Evolutionary conservation across 2,113 vertebrate species (phyloP).

Genomic region (Sinocyclocheilus grahami): DNA sequence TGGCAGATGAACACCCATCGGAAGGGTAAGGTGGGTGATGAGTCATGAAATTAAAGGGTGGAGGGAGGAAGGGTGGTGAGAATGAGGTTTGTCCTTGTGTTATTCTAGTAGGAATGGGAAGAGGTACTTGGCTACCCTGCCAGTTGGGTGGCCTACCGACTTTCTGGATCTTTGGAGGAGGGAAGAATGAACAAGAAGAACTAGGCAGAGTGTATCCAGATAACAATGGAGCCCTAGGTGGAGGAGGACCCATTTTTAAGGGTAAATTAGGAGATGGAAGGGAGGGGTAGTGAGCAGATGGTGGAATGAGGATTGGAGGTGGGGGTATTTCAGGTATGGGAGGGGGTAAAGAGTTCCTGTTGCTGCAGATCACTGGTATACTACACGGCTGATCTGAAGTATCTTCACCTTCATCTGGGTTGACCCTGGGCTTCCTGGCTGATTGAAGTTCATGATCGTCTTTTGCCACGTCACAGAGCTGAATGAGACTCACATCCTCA

Average conservation of each 20-base stretch:
- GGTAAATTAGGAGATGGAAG: conserved; percentile 59
- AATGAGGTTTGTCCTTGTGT: conserved; percentile 41
- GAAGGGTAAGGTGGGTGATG: conserved; percentile 75
- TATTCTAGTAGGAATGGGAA: conserved; percentile 55
- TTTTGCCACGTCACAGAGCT: conserved; percentile 78
- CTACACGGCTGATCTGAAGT: conserved; percentile 78
- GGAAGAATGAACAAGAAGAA: neutral
- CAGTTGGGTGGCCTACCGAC: conserved; percentile 21
- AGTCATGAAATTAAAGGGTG: conserved; percentile 62
- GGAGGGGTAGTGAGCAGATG: conserved; percentile 74
- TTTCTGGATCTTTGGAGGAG: conserved; percentile 25
- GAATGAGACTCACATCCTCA: conserved; percentile 77
- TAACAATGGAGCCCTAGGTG: conserved; percentile 37
- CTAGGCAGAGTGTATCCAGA: conserved; percentile 59
- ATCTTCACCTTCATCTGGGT: conserved; percentile 80
- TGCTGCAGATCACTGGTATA: conserved; percentile 21
- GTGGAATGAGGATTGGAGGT: conserved; percentile 72
- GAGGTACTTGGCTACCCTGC: conserved; percentile 13
- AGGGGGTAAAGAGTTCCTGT: conserved; percentile 51
- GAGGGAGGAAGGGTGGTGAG: conserved; percentile 51
- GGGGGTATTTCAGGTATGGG: conserved; percentile 71
- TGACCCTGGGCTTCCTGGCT: conserved; percentile 70
- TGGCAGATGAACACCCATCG: conserved; percentile 68
- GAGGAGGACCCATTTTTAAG: conserved; percentile 45
- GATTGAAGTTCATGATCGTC: conserved; percentile 67